phyloP scores from a whole-genome alignment of 2,113 vertebrate genomes.

The Menidia beryllina region DNA sequence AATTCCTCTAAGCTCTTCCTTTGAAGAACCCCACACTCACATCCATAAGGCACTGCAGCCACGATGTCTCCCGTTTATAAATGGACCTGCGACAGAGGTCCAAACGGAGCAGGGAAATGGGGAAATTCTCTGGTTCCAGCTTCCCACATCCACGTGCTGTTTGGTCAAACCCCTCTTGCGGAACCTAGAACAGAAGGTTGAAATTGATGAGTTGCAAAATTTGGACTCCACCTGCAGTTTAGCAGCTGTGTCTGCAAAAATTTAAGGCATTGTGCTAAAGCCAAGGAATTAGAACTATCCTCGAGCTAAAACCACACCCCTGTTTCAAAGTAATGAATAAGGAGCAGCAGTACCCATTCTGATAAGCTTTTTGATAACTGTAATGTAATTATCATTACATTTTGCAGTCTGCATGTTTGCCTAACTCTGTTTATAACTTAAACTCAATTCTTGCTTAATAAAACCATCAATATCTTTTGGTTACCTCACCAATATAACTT shows the following conservation, averaged over 20 bases:
- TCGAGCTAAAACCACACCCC: conserved; percentile 28
- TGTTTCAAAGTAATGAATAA: conserved; percentile 58
- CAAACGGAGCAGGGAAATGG: not conserved
- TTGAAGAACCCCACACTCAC: not conserved
- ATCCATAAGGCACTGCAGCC: not conserved
- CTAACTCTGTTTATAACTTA: conserved; percentile 82
- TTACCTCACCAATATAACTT: conserved; percentile 83
- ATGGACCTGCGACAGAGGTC: too few species aligned
- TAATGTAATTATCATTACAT: conserved; percentile 83
- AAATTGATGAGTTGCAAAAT: conserved; percentile 19
- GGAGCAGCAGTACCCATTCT: conserved; percentile 45
- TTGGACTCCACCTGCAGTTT: conserved; percentile 29
- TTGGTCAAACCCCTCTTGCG: conserved; percentile 2
- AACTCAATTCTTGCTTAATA: conserved; percentile 82
- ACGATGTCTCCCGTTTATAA: too few species aligned
- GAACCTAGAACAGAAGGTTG: not conserved
- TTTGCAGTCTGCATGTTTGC: conserved; percentile 75
- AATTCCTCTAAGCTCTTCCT: not conserved
- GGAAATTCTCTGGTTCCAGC: not conserved
- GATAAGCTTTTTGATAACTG: conserved; percentile 78
- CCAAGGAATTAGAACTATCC: conserved; percentile 41
- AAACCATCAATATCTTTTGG: conserved; percentile 83
- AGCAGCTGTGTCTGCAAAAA: conserved; percentile 16
- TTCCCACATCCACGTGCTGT: not conserved
- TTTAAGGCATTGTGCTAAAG: conserved; percentile 37